Conservation (phyloP, 1,140 invertebrate genomes). For the Coenobita brevimanus region DNA sequence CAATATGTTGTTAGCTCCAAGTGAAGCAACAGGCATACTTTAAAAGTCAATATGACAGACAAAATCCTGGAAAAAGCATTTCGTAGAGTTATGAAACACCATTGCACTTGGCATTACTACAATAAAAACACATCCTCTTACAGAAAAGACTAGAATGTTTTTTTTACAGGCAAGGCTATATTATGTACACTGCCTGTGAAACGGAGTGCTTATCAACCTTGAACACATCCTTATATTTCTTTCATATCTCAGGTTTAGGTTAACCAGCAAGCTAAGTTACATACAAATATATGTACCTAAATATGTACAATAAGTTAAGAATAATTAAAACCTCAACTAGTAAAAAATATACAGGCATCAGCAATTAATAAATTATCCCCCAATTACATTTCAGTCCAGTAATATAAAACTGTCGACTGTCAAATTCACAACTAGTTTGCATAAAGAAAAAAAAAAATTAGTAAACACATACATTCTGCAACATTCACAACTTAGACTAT, state of each 20-base stretch:
- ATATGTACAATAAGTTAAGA: constrained; percentile 60
- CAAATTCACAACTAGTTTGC: too few relatives aligned
- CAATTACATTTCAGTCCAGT: not conserved
- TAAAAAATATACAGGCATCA: not conserved
- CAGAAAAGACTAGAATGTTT: constrained; percentile 60
- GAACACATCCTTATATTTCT: not conserved
- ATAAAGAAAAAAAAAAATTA: too few relatives aligned
- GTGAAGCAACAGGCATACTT: not conserved
- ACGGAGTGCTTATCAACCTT: constrained; percentile 11
- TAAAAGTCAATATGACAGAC: not conserved
- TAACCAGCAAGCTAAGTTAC: not conserved
- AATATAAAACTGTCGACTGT: constrained; percentile 10
- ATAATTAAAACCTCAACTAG: constrained; percentile 41
- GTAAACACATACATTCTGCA: not conserved
- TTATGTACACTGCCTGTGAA: constrained; percentile 50
- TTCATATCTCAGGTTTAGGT: constrained; percentile 33
- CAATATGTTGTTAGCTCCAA: too few relatives aligned
- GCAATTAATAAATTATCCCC: constrained; percentile 42
- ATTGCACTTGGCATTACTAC: constrained; percentile 60
- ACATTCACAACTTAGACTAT: constrained; percentile 40
- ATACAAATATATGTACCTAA: constrained; percentile 43
- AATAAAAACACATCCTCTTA: constrained; percentile 40
- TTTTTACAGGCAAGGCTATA: constrained; percentile 39
- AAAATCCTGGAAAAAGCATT: constrained; percentile 31
- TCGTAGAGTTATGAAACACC: constrained; percentile 50